Evolutionary conservation across 2,797 vertebrate genomes (phyloP), one percentile per base, ranked within the genome.

Genomic region (Danionella dracula): DNA sequence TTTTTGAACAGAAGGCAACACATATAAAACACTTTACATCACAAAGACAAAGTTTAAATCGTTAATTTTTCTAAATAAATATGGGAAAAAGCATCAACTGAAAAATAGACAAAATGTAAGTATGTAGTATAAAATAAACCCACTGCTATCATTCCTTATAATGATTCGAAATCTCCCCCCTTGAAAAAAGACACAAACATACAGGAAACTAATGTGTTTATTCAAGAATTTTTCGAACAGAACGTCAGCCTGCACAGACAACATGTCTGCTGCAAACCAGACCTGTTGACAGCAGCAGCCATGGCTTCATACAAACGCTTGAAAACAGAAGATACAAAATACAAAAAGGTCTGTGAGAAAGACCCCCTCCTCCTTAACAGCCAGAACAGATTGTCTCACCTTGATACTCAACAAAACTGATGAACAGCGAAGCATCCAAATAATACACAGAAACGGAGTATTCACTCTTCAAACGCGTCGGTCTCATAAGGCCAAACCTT

Each of bases 201-300:
- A 76, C 59, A 76, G 75, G 49, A 82, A 83, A 83, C 73, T 79
- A 82, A 74, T 57, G 53, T 41, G 74, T 87, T 84, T 85, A 86
- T 86, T 78, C 79, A 73, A 76, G 71, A 79, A 79, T 73, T 34
- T 76, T 69, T 72, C 44, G 73, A 74, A 71, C 7, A 35, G 8
- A 35, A 81, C 62, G 60, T 79, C 51, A 75, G 40, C 60, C 68
- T 79, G 74, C 72, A 71, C 67, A 78, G 69, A 77, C 41, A 68
- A 50, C 79, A 46, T 57, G 13, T 65, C 66, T 57, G 34, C 65
- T 66, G 59, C 41, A 32, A 75, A 53, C 68, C 78, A 76, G 76
- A 71, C 58, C 50, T 77, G 71, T 75, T 74, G 59, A 81, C 60
- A 79, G 76, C 71, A 86, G 83, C 84, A 87, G 81, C 78, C 80